Evolutionary conservation across 2,888 invertebrate species (phyloP).

Genomic region (Acanthosoma haemorrhoidale): DNA sequence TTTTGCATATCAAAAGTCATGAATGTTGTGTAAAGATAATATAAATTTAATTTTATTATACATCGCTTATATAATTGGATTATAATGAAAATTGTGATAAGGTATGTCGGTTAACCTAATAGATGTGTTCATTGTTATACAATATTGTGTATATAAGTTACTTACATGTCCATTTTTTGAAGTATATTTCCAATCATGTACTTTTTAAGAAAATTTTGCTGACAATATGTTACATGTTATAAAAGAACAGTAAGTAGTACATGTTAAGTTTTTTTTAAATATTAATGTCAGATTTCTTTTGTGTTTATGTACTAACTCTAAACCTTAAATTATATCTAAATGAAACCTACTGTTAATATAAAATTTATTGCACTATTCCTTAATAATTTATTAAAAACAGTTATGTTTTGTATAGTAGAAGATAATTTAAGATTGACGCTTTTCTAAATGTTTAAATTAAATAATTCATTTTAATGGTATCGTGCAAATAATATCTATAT

Average conservation of each 20-base stretch:
- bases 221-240: conserved; percentile 36
- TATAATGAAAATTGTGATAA: conserved; percentile 39
- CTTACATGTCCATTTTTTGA: conserved; percentile 36
- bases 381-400: not conserved
- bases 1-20: conserved; percentile 37
- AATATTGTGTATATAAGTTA: conserved; percentile 36
- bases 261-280: not conserved
- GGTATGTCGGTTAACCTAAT: conserved; percentile 34
- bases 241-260: not conserved
- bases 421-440: not conserved
- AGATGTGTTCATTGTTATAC: conserved; percentile 39
- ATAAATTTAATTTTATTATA: conserved; percentile 23
- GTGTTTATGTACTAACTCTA: too few relatives aligned
- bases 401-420: not conserved
- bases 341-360: conserved; percentile 6
- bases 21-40: conserved; percentile 30
- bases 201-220: conserved; percentile 29
- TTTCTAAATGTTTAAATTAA: not conserved
- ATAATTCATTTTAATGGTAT: conserved; percentile 6
- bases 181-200: conserved; percentile 34
- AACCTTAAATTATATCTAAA: not conserved
- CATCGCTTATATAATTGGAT: conserved; percentile 28
- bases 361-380: not conserved
- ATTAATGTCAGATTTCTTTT: not conserved
- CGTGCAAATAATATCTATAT: conserved; percentile 13